A percentile compares a stretch with the other conserved stretches of the same genome.
These are phyloP conservation scores for Clarias platycephalus DNA, from an alignment of 2,797 vertebrate species.

Conservation along the genomic window DNA sequence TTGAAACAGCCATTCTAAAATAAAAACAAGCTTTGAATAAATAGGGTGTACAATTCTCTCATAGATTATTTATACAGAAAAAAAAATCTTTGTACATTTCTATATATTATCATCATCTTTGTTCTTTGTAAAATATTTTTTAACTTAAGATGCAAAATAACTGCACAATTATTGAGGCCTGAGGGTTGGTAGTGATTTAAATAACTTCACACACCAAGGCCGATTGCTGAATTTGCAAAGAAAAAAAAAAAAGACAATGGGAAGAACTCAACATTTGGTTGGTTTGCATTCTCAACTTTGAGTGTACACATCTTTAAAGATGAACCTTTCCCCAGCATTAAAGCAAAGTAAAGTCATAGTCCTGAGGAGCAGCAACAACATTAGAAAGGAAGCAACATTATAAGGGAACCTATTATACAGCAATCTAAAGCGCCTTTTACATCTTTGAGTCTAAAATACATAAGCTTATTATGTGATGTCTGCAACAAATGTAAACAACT, in stretches of 20 bases:
- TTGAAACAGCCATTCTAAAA: constrained; percentile 88
- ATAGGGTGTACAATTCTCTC: constrained; percentile 77
- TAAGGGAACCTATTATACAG: neutral
- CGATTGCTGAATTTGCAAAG: constrained; percentile 19
- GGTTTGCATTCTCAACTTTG: constrained; percentile 1
- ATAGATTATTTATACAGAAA: constrained; percentile 73
- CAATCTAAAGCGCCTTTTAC: constrained; percentile 3
- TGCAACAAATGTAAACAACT: constrained; percentile 11
- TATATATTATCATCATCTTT: constrained; percentile 63
- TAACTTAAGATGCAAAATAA: constrained; percentile 73
- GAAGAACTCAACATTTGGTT: constrained; percentile 35
- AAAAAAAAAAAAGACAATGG: constrained; percentile 20
- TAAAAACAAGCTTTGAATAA: constrained; percentile 91
- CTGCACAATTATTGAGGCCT: constrained; percentile 80
- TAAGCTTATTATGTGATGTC: neutral
- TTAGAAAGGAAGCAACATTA: constrained; percentile 36
- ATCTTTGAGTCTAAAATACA: neutral
- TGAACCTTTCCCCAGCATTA: constrained; percentile 21
- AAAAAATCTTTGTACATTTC: constrained; percentile 74
- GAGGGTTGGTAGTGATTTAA: constrained; percentile 84
- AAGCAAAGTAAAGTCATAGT: constrained; percentile 34
- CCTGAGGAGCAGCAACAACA: constrained; percentile 42
- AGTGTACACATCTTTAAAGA: constrained; percentile 12
- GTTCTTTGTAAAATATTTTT: constrained; percentile 81
- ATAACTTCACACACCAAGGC: constrained; percentile 35